These are phyloP conservation scores for Rotaria macrura DNA, from an alignment of 2,888 invertebrate species.

Conservation along the genomic window DNA sequence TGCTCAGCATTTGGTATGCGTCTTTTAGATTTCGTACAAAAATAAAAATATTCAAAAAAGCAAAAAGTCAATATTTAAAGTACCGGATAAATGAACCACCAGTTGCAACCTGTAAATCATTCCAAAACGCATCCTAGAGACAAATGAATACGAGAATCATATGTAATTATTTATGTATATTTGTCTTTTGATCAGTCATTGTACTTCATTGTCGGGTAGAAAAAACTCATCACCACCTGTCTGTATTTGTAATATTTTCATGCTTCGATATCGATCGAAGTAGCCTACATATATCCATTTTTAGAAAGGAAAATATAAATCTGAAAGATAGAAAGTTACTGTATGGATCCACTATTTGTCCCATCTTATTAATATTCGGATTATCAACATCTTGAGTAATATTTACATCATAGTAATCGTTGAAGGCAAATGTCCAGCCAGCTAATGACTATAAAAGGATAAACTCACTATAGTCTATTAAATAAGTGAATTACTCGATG, in stretches of 20 bases:
- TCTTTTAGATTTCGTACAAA: not conserved
- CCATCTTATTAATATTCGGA: conserved; percentile 37
- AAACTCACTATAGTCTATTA: too few relatives aligned
- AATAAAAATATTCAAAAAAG: too few relatives aligned
- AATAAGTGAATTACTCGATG: too few relatives aligned
- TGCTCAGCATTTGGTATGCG: conserved; percentile 33
- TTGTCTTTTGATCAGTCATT: not conserved
- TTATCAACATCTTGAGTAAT: conserved; percentile 40
- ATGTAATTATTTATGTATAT: too few relatives aligned
- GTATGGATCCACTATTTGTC: conserved; percentile 38
- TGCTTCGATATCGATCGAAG: conserved; percentile 39
- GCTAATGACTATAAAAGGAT: conserved; percentile 38
- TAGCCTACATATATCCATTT: conserved; percentile 37
- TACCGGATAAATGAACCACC: conserved; percentile 35
- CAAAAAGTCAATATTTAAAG: too few relatives aligned
- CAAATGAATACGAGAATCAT: too few relatives aligned
- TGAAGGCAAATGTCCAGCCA: conserved; percentile 43
- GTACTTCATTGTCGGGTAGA: conserved; percentile 40
- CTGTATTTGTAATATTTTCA: conserved; percentile 38
- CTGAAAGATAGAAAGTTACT: conserved; percentile 27
- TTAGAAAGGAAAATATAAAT: not conserved
- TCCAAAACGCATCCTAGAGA: conserved; percentile 25
- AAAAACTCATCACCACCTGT: conserved; percentile 43
- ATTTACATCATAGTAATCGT: conserved; percentile 41
- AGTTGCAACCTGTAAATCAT: conserved; percentile 36